A percentile compares a stretch with the other conserved stretches of the same genome.
These are phyloP conservation scores for Corynorhinus townsendii DNA, from an alignment of 2,113 vertebrate genomes.

Conservation along the genomic window DNA sequence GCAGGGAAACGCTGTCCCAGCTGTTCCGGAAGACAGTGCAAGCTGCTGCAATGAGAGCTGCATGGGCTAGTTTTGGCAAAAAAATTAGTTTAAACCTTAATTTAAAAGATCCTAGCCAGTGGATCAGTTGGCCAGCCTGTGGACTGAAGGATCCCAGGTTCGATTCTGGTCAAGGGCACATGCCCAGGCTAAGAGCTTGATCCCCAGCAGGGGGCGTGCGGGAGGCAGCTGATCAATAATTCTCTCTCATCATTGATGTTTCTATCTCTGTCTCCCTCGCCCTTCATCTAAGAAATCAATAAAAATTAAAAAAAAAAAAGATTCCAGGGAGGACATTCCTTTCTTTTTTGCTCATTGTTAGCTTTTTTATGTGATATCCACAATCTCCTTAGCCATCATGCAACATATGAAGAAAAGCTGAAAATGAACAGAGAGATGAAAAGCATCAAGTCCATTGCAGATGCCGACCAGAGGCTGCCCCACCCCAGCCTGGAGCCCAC, in stretches of 20 bases:
- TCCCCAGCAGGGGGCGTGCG: no score
- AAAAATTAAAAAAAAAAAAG: background rate
- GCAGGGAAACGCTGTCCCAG: background rate
- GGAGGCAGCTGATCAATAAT: no score
- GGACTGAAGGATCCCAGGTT: no score
- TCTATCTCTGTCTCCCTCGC: no score
- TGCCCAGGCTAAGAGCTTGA: no score
- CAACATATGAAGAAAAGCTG: background rate
- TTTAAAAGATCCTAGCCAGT: background rate
- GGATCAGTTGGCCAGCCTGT: no score
- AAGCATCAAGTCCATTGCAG: background rate
- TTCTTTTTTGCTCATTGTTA: background rate
- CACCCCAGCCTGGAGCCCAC: background rate
- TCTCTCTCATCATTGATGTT: no score
- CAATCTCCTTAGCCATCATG: background rate
- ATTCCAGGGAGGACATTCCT: background rate
- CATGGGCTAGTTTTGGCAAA: background rate
- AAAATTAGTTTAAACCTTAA: constrained; percentile 6
- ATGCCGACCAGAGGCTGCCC: accelerated
- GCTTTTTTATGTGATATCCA: background rate
- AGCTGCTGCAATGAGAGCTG: background rate
- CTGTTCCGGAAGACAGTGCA: background rate
- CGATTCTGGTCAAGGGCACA: no score
- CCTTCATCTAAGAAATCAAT: no score
- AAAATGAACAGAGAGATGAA: background rate